Base-by-base conservation (phyloP, 2,797 vertebrate genomes). In the Huso huso region DNA sequence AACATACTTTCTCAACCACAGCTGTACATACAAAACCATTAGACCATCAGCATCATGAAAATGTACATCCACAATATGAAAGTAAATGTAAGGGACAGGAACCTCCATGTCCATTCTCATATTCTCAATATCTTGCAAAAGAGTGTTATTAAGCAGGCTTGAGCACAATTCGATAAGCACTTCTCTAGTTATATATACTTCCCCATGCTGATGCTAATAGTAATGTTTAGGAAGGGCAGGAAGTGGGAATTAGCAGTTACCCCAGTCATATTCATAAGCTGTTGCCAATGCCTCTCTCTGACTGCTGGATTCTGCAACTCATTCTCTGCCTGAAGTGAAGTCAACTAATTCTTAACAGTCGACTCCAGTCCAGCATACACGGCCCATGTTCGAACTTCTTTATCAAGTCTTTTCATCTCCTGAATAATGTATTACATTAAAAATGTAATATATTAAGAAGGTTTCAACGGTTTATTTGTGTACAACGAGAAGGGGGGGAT, bases 381-480 rank as follows among this genome's bases (percentile, higher is more conserved):
- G 6, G 90, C 75, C 83, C 86, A 87, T 11, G 77, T 74, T 18
- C 83, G 78, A 48, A 84, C 84, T 72, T 88, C 88, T 81, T 93
- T 92, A 72, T 91, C 88, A 76, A 89, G 71, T 66, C 87, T 79
- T 78, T 88, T 91, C 72, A 87, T 91, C 79, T 91, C 87, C 88
- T 87, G 72, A 48, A 23, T 2, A 12, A 48, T 58, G 7, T 13
- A 58, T 58, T 58, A 10, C 7, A 58, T 11, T 58, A 58, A n/a
- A 58, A 7, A 2, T 57, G 6, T n/a, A 57, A 11, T 57, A n/a
- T 10, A 57, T 10, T 57, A 18, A 37, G 37, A 37, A 37, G 37
- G 37, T 37, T 37, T 37, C 37, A 37, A 37, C 37, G 0, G 37
- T 37, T 37, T 37, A 1, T 4, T 37, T 37, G 37, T 37, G 37